A percentile compares a stretch with the other conserved stretches of the same genome.
These are phyloP conservation scores for Mongoloraphidia duomilia DNA, from an alignment of 2,888 invertebrate genomes.

Conservation along the genomic window DNA sequence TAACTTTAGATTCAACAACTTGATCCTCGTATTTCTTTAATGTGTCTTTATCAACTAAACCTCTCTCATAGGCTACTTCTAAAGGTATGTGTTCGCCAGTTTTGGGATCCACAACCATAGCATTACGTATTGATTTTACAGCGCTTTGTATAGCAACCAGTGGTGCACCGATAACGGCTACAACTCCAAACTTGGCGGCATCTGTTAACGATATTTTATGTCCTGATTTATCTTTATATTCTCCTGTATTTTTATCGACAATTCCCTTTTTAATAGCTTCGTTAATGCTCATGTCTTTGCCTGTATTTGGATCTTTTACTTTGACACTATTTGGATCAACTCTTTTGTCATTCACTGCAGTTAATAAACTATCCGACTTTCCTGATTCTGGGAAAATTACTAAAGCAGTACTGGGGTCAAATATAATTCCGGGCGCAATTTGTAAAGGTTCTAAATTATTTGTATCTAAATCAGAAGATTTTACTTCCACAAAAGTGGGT, in stretches of 20 bases:
- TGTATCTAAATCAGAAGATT: conserved; percentile 29
- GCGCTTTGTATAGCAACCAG: conserved; percentile 55
- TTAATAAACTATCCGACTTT: conserved; percentile 53
- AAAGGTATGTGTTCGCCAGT: conserved; percentile 68
- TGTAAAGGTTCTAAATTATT: conserved; percentile 51
- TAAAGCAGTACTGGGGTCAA: conserved; percentile 61
- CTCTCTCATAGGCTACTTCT: conserved; percentile 66
- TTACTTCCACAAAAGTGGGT: conserved; percentile 34
- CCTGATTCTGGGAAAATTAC: conserved; percentile 59
- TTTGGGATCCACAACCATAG: conserved; percentile 61
- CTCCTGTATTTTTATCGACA: conserved; percentile 54
- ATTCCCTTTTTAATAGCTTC: conserved; percentile 67
- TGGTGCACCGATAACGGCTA: conserved; percentile 62
- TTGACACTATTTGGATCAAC: conserved; percentile 52
- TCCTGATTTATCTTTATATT: conserved; percentile 51
- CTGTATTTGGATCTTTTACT: conserved; percentile 54
- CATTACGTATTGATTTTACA: conserved; percentile 43
- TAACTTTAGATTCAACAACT: conserved; percentile 20
- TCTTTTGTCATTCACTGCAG: conserved; percentile 62
- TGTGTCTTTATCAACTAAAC: conserved; percentile 47
- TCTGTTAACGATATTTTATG: conserved; percentile 53
- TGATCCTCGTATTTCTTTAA: conserved; percentile 38
- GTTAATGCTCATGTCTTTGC: conserved; percentile 47
- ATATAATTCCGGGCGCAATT: conserved; percentile 57
- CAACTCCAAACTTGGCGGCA: conserved; percentile 63